Evolutionary conservation across 1,140 invertebrate species (phyloP).

Genomic region (Thaumetopoea pityocampa): DNA sequence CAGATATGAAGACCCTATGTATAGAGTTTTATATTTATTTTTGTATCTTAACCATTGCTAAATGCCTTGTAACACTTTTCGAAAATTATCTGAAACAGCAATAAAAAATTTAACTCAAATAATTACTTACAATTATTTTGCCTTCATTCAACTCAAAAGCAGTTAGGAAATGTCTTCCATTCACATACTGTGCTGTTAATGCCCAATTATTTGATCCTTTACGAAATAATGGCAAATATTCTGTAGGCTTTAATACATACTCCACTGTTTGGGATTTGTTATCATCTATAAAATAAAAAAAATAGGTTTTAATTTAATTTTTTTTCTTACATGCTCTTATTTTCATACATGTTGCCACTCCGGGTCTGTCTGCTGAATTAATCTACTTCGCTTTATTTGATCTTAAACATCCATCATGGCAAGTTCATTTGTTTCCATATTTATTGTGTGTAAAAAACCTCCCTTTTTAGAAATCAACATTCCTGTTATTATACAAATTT

Average conservation of each 20-base stretch:
- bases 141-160: slow-evolving; percentile 67
- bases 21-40: not conserved
- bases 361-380: too few species aligned
- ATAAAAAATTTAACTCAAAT: not conserved
- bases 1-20: not conserved
- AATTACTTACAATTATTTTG: slow-evolving; percentile 55
- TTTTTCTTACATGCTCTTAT: too few species aligned
- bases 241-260: slow-evolving; percentile 58
- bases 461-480: too few species aligned
- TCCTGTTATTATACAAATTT: too few species aligned
- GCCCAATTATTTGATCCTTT: slow-evolving; percentile 65
- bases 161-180: slow-evolving; percentile 62
- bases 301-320: too few species aligned
- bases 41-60: not conserved
- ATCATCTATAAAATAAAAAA: slow-evolving; percentile 41
- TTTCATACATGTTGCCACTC: too few species aligned
- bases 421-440: too few species aligned
- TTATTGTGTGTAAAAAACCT: too few species aligned
- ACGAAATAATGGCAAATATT: slow-evolving; percentile 59
- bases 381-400: too few species aligned
- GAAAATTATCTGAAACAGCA: too few species aligned
- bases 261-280: slow-evolving; percentile 57
- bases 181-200: slow-evolving; percentile 60
- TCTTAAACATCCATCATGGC: too few species aligned
- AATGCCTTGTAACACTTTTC: too few species aligned